These are phyloP conservation scores for Marmota monax DNA, from an alignment of 2,113 vertebrate species.

Conservation along the genomic window DNA sequence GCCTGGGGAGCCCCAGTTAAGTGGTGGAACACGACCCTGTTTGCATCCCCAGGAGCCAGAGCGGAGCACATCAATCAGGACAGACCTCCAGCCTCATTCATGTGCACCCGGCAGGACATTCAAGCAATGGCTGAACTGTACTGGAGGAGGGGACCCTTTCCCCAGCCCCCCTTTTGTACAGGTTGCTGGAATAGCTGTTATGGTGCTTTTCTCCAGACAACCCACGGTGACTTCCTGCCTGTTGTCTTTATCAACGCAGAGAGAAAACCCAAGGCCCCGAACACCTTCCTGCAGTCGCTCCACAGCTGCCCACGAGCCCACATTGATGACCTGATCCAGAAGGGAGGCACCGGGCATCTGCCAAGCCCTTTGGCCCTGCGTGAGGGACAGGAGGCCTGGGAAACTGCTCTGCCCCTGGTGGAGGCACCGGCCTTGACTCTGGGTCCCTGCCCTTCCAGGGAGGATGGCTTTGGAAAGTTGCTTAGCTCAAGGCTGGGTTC, in stretches of 20 bases:
- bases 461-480: not conserved
- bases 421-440: not conserved
- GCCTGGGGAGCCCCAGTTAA: no score
- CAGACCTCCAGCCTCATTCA: conserved; percentile 30
- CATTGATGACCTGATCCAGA: not conserved
- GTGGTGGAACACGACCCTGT: not conserved
- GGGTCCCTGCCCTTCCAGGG: not conserved
- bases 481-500: not conserved
- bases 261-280: not conserved
- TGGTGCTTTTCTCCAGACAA: not conserved
- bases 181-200: conserved; percentile 25
- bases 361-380: not conserved
- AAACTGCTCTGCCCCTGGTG: not conserved
- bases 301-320: not conserved
- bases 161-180: not conserved
- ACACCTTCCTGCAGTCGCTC: not conserved
- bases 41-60: conserved; percentile 26
- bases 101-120: not conserved
- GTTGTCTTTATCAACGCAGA: conserved; percentile 45
- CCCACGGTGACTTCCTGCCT: not conserved
- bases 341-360: not conserved
- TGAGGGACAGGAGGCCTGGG: not conserved
- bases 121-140: not conserved
- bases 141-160: not conserved
- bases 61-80: conserved; percentile 58